Percentiles rank a stretch among this genome's conserved stretches.
phyloP scores from a whole-genome alignment of 2,113 vertebrate species.

The Bostrychus sinensis region DNA sequence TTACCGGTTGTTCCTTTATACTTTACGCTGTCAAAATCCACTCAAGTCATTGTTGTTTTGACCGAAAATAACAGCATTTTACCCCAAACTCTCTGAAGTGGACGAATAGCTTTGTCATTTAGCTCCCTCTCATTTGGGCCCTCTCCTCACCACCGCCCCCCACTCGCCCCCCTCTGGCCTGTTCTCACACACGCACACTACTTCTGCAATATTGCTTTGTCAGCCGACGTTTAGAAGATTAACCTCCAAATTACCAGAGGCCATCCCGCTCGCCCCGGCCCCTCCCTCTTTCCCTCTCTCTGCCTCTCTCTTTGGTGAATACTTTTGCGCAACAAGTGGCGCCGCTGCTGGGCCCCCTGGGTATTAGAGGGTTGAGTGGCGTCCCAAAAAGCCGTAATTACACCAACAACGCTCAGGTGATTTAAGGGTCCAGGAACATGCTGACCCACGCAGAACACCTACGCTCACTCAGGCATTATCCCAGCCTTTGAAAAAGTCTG shows the following conservation, averaged over 20 bases:
- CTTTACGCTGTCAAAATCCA: constrained; percentile 7
- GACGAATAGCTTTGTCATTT: constrained; percentile 7
- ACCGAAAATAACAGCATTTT: constrained; percentile 27
- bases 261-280: constrained; percentile 35
- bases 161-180: constrained; percentile 29
- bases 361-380: constrained; percentile 75
- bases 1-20: constrained; percentile 5
- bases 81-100: constrained; percentile 23
- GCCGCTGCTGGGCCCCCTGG: constrained; percentile 73
- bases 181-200: constrained; percentile 35
- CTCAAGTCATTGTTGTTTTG: constrained; percentile 24
- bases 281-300: constrained; percentile 30
- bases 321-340: constrained; percentile 78
- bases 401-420: constrained; percentile 68
- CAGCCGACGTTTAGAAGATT: constrained; percentile 74
- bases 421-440: constrained; percentile 71
- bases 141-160: constrained; percentile 11
- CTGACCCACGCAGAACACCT: constrained; percentile 66
- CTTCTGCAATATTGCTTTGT: constrained; percentile 66
- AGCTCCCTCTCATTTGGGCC: constrained; percentile 43
- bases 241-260: constrained; percentile 73
- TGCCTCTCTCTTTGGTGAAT: constrained; percentile 50
- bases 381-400: constrained; percentile 77
- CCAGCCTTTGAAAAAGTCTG: neutral
- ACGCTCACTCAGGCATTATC: constrained; percentile 43